Base-by-base conservation (phyloP, 2,113 vertebrate genomes). In the Alethe castanea region DNA sequence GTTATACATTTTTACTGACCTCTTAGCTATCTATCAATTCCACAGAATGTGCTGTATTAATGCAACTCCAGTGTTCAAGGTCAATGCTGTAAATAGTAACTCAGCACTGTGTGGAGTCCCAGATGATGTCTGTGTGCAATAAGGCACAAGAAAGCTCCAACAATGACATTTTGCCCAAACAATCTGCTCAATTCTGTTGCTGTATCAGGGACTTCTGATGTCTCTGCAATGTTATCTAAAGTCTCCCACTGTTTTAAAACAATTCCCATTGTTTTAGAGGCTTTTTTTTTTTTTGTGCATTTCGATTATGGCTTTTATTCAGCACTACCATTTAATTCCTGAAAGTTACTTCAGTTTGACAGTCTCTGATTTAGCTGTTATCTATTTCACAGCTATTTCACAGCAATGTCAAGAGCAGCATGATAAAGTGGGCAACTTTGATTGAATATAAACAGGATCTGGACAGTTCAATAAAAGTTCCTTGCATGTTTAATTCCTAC, bases 331-430 rank as follows among this genome's bases (percentile, higher is more conserved):
- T 96, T 97, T 95, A 97, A 96, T 97, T 97, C 62, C 85, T 90
- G 88, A 96, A 88, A 90, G 66, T 96, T 96, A 67, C 93, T 93
- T 95, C 69, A 82, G 36, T 86, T 88, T 96, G 95, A 97, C 94
- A 94, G 36, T 97, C 93, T 72, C 84, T 94, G 93, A 96, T 96
- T 97, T 97, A 96, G 78, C 86, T 96, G 69, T 96, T 96, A 93
- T 96, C 95, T 96, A 57, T 95, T 97, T 96, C 60, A 61, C 87
- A 91, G 80, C 95, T 96, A 57, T 95, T 97, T 96, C 60, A 61
- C 87, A 91, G 80, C 86, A 61, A 47, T 97, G 96, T 97, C 92
- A 97, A 95, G 85, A 95, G 66, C 47, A 17, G 69, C 64, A 69
- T 93, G 93, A 93, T 96, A 93, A 95, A 92, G 69, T 60, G 67